These are phyloP conservation scores for Grantiella picta DNA, from an alignment of 2,113 vertebrate species.

Conservation along the genomic window DNA sequence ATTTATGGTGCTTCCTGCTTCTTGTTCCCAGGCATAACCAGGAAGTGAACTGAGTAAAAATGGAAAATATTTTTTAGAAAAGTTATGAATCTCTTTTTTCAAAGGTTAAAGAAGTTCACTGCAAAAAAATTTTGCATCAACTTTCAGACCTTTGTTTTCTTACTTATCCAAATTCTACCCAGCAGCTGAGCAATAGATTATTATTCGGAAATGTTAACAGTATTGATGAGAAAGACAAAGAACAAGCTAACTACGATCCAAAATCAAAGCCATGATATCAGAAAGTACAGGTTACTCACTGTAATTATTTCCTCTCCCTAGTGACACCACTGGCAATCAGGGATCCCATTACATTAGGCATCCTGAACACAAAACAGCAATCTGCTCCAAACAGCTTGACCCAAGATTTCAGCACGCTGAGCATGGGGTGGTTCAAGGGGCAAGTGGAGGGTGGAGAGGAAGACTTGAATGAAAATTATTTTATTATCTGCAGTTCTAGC, in stretches of 20 bases:
- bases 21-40: slow-evolving; percentile 54
- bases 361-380: not conserved
- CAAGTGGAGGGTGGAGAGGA: not conserved
- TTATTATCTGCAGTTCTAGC: not conserved
- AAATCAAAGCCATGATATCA: not conserved
- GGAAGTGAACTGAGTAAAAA: slow-evolving; percentile 43
- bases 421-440: fast-evolving
- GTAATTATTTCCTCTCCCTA: not conserved
- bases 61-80: slow-evolving; percentile 36
- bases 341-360: not conserved
- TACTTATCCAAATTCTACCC: not conserved
- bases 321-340: not conserved
- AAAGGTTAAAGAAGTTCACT: slow-evolving; percentile 3
- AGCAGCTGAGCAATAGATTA: not conserved
- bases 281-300: not conserved
- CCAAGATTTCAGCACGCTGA: not conserved
- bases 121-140: not conserved
- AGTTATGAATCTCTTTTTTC: slow-evolving; percentile 10
- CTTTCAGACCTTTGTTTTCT: not conserved
- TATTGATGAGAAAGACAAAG: slow-evolving; percentile 1
- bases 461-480: not conserved
- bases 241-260: not conserved
- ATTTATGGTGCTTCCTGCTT: slow-evolving; percentile 51
- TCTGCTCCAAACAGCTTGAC: not conserved
- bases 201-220: not conserved